Evolutionary conservation across 2,113 vertebrate genomes (phyloP).

Genomic region (Podarcis raffonei): DNA sequence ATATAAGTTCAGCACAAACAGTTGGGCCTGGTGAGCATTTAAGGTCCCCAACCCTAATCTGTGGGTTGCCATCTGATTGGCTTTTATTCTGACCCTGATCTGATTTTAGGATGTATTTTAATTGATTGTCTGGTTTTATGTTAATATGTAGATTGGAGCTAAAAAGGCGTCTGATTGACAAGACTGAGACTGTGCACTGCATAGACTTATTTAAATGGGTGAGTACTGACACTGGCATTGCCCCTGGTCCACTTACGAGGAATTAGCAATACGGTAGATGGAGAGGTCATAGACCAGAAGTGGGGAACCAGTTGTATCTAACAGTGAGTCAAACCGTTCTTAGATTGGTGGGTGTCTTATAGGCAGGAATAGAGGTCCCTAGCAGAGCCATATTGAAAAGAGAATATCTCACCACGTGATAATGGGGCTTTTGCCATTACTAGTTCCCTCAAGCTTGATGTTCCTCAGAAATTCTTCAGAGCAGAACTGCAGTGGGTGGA

Average conservation of each 20-base stretch:
- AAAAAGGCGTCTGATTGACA: neutral
- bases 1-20: too few species aligned
- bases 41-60: too few species aligned
- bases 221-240: neutral
- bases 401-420: neutral
- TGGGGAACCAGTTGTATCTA: too few species aligned
- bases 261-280: neutral
- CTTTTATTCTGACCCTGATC: too few species aligned
- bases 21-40: too few species aligned
- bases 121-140: too few species aligned
- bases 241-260: neutral
- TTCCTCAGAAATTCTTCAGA: rapidly evolving
- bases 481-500: neutral
- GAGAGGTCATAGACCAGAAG: neutral
- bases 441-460: neutral
- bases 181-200: neutral
- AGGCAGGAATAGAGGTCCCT: rapidly evolving
- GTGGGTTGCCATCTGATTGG: too few species aligned
- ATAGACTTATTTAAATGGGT: neutral
- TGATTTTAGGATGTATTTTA: too few species aligned
- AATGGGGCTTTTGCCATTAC: neutral
- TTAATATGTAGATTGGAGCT: neutral
- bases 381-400: neutral
- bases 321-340: neutral
- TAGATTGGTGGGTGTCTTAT: rapidly evolving